Base-by-base conservation (phyloP, 2,113 vertebrate genomes). In the Saccopteryx leptura region DNA sequence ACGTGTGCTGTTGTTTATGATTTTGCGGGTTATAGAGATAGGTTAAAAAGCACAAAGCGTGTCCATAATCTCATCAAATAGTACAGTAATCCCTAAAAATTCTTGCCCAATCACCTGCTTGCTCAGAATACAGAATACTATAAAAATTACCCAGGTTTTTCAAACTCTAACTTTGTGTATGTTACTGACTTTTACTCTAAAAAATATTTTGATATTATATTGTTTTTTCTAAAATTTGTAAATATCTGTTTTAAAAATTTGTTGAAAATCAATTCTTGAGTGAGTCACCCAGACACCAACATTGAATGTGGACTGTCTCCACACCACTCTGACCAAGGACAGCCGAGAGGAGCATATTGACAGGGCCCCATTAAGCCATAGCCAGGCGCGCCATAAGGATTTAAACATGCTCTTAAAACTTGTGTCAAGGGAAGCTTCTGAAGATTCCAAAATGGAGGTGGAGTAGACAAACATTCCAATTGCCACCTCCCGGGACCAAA, bases 91-190 rank as follows among this genome's bases (percentile, higher is more conserved):
- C 87, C 31, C 71, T 75, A 26, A 74, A 94, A 69, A 83, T 65
- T 86, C 46, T 66, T 61, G 15, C 33, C 4, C 39, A 88, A 5
- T 28, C 90, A 26, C 21, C 52, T 72, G 2, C 91, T 90, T 92
- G 33, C 56, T 81, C 61, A 74, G 68, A 75, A 76, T 50, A 95
- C 61, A 74, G 68, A 75, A 76, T 50, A 95, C 56, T 19, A 54
- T 13, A 89, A 63, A 7, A 58, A 56, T 65, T 65, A 76, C 0
- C 1, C n/a, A 54, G 2, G 28, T 81, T 82, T 80, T 95, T 88
- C 31, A 66, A 33, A 48, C 28, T 76, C 31, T 74, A 80, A 46
- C 1, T 72, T 95, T 68, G 5, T 82, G 3, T n/a, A 66, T 96
- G 7, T 65, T 78, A 75, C 12, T 82, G 33, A 84, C 50, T 68